A percentile compares a stretch with the other conserved stretches of the same genome.
Evolutionary conservation across 2,797 vertebrate species (phyloP).

Genomic region (Chrysolophus pictus): DNA sequence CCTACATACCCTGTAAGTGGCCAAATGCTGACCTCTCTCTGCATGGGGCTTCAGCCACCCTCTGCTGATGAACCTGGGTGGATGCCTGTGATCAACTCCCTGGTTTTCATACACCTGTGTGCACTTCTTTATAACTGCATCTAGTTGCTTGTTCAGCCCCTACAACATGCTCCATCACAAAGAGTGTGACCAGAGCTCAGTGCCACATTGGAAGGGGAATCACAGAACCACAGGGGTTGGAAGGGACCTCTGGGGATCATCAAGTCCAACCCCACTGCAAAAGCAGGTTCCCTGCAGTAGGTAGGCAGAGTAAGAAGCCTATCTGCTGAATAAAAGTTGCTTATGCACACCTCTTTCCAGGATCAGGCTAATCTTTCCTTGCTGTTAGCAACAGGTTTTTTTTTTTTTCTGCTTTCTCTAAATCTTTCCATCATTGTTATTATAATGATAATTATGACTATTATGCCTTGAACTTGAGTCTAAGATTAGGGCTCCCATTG

Average conservation of each 20-base stretch:
- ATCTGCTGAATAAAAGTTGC: constrained; percentile 4
- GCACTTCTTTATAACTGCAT: not conserved
- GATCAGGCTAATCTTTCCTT: constrained; percentile 50
- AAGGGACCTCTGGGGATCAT: not conserved
- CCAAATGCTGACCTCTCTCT: not conserved
- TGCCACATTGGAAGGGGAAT: not conserved
- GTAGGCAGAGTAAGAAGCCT: not conserved
- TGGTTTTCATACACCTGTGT: not conserved
- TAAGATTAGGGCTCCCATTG: constrained; percentile 50
- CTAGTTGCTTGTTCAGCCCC: not conserved
- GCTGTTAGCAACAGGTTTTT: constrained; percentile 20
- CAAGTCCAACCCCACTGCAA: not conserved
- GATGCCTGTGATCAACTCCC: not conserved
- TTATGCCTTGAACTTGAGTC: constrained; percentile 20
- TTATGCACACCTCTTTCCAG: constrained; percentile 61
- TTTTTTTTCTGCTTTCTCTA: not conserved
- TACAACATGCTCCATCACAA: rapidly evolving
- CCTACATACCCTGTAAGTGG: not conserved
- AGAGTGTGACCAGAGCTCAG: not conserved
- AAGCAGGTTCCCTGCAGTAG: not conserved
- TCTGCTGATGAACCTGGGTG: not conserved
- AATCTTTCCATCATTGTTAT: constrained; percentile 65
- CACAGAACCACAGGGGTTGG: not conserved
- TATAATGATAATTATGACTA: constrained; percentile 56
- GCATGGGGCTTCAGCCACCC: not conserved